A percentile compares a stretch with the other conserved stretches of the same genome.
These are phyloP conservation scores for Rattus rattus DNA, from an alignment of 2,113 vertebrate genomes.

Conservation along the genomic window DNA sequence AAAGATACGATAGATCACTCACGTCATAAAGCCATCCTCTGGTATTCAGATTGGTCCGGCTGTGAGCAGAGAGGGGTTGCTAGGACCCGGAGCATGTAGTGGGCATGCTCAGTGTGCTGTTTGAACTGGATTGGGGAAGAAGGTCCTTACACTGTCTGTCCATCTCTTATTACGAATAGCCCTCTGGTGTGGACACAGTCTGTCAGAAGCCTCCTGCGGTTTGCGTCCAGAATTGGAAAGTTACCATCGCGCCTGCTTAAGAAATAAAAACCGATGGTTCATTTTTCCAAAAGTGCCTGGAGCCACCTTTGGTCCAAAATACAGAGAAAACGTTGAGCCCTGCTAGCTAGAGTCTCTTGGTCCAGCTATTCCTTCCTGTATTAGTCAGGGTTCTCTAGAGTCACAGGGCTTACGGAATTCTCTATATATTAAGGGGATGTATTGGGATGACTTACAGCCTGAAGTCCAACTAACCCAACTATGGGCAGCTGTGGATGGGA, in stretches of 20 bases:
- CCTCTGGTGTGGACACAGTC: neutral
- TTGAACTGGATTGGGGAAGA: slow-evolving; percentile 28
- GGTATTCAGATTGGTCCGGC: slow-evolving; percentile 6
- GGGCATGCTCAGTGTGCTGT: neutral
- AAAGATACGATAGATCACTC: neutral
- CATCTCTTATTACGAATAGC: neutral
- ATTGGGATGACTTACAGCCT: too few species aligned
- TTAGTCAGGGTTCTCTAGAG: too few species aligned
- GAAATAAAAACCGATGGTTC: neutral
- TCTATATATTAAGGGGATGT: too few species aligned
- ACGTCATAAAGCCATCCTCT: slow-evolving; percentile 9
- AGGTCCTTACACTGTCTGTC: neutral
- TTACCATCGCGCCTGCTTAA: neutral
- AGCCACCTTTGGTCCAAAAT: neutral
- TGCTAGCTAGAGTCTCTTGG: too few species aligned
- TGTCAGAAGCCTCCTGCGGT: neutral
- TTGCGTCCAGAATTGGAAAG: neutral
- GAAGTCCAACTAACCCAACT: too few species aligned
- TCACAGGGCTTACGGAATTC: too few species aligned
- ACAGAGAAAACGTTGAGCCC: neutral
- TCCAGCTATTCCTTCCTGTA: neutral
- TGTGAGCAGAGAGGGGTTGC: neutral
- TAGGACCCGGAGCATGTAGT: neutral
- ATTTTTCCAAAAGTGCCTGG: neutral
- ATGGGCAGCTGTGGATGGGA: too few species aligned